Percentiles rank a stretch among this genome's conserved stretches.
These are phyloP conservation scores for Hypsopygia costalis DNA, from an alignment of 2,888 invertebrate species.

Conservation along the genomic window DNA sequence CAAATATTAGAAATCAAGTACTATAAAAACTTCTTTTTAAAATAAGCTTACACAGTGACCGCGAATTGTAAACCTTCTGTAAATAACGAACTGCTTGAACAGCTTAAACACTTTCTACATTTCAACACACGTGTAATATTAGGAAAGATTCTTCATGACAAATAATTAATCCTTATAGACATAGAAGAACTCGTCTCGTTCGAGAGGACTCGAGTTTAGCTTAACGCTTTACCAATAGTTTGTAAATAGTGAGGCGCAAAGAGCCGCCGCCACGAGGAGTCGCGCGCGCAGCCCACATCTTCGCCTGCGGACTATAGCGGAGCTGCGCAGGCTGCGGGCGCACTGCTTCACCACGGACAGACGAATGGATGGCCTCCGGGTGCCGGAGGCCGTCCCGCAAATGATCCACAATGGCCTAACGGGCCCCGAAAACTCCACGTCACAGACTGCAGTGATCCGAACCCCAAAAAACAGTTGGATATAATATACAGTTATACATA, in stretches of 20 bases:
- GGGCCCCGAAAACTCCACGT: slow-evolving; percentile 10
- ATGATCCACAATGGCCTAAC: slow-evolving; percentile 12
- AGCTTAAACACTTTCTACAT: slow-evolving; percentile 69
- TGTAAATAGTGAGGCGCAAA: slow-evolving; percentile 36
- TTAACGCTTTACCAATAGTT: slow-evolving; percentile 36
- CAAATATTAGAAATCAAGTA: slow-evolving; percentile 40
- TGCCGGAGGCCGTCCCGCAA: slow-evolving; percentile 11
- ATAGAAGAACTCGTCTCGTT: slow-evolving; percentile 39
- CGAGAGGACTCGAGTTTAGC: slow-evolving; percentile 35
- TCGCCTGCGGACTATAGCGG: too few relatives aligned
- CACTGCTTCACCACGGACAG: slow-evolving; percentile 8
- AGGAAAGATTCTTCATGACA: slow-evolving; percentile 43
- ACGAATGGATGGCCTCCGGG: slow-evolving; percentile 4
- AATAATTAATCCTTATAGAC: slow-evolving; percentile 47
- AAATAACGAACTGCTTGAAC: slow-evolving; percentile 65
- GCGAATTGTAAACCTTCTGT: slow-evolving; percentile 50
- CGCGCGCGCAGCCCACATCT: neutral
- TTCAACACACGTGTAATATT: slow-evolving; percentile 59
- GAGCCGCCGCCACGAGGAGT: slow-evolving; percentile 17
- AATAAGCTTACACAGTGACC: slow-evolving; percentile 55
- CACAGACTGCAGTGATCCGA: slow-evolving; percentile 8
- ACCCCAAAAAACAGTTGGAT: neutral
- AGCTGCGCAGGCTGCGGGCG: neutral
- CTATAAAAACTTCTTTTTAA: slow-evolving; percentile 42
- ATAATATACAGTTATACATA: too few relatives aligned